These are phyloP conservation scores for Hippocampus abdominalis DNA, from an alignment of 2,113 vertebrate genomes.

Conservation along the genomic window DNA sequence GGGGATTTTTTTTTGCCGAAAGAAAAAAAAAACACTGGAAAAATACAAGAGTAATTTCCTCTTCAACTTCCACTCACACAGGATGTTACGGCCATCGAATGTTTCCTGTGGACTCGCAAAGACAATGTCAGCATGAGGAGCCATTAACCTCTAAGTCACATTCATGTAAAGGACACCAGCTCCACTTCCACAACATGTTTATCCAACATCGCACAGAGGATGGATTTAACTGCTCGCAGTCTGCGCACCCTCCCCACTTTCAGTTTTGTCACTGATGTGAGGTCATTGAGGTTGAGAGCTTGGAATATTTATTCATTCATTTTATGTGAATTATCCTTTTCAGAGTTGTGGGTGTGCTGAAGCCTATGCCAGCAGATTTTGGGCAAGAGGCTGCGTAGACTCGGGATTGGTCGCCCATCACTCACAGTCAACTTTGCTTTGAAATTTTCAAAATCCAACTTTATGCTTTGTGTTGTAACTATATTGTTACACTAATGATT, in stretches of 20 bases:
- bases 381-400: no score
- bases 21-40: not conserved
- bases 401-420: no score
- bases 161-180: conserved; percentile 42
- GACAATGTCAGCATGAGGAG: conserved; percentile 50
- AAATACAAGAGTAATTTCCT: conserved; percentile 19
- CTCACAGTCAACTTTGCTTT: no score
- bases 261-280: conserved; percentile 3
- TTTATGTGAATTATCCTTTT: not conserved
- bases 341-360: not conserved
- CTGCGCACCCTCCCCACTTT: conserved; percentile 30
- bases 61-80: conserved; percentile 39
- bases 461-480: no score
- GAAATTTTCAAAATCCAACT: no score
- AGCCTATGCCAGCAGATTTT: no score
- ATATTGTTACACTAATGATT: no score
- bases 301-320: not conserved
- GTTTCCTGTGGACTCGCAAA: conserved; percentile 45
- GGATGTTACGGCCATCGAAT: conserved; percentile 45
- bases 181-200: conserved; percentile 45
- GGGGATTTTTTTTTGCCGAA: conserved; percentile 28
- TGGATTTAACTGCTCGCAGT: conserved; percentile 32
- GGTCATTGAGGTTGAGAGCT: conserved; percentile 11
- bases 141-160: conserved; percentile 50
- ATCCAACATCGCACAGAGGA: conserved; percentile 37